A percentile compares a stretch with the other conserved stretches of the same genome.
Conservation (phyloP, 2,888 invertebrate species). For the Brassicogethes aeneus region DNA sequence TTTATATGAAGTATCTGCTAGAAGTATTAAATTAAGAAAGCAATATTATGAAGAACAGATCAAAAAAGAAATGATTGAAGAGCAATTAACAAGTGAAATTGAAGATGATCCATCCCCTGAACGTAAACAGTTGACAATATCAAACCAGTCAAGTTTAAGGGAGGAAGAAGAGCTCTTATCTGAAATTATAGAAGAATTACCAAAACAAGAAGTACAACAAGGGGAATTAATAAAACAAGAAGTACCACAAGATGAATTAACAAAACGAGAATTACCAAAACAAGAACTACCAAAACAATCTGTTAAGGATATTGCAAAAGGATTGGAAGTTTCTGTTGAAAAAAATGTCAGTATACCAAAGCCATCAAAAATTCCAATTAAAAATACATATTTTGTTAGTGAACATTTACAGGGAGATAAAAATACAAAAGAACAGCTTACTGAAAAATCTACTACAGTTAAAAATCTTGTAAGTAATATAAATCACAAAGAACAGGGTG, state of each 20-base stretch:
- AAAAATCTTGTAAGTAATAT: too few species aligned
- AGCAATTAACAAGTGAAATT: conserved; percentile 42
- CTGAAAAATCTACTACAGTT: too few species aligned
- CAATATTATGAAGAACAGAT: conserved; percentile 53
- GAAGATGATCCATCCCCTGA: conserved; percentile 44
- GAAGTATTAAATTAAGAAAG: conserved; percentile 47
- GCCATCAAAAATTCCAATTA: too few species aligned
- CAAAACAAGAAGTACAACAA: conserved; percentile 7
- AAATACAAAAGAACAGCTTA: not conserved
- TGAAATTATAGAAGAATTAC: conserved; percentile 18
- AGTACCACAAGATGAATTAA: conserved; percentile 13
- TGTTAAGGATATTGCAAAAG: conserved; percentile 21
- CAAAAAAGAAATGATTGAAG: conserved; percentile 49
- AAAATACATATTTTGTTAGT: too few species aligned
- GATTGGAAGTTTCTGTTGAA: conserved; percentile 12
- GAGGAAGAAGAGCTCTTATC: conserved; percentile 16
- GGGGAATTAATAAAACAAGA: conserved; percentile 7
- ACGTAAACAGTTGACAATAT: conserved; percentile 35
- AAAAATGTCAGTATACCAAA: not conserved
- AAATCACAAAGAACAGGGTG: not conserved
- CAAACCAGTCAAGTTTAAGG: conserved; percentile 20
- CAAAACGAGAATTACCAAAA: conserved; percentile 12
- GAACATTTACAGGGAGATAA: not conserved
- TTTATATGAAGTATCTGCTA: conserved; percentile 45
- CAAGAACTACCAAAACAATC: conserved; percentile 7